Evolutionary conservation across 2,797 vertebrate genomes (phyloP), one percentile per base, ranked within the genome.

Genomic region (Limosa lapponica): DNA sequence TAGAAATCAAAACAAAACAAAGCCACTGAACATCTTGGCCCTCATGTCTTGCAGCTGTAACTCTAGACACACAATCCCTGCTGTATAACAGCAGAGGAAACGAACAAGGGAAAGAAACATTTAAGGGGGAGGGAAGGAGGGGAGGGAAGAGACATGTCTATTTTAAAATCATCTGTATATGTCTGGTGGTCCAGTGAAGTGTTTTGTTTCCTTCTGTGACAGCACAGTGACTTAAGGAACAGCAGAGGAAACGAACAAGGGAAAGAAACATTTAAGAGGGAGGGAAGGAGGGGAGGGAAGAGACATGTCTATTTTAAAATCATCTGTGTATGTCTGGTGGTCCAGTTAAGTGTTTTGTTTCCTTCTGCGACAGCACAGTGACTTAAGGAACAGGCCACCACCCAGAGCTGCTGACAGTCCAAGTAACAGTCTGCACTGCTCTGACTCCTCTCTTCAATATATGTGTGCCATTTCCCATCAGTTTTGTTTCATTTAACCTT

Each of bases 1-100:
- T 62, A 78, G 82, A 93, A 93, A 93, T 65, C 66, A 90, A 95
- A 96, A 61, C 54, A 92, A 94, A 92, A 78, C 58, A 81, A 96
- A 91, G 64, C 30, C 28, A 95, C 80, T 36, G 57, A 89, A 72
- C 49, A 67, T 28, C 54, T 87, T 94, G 91, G 89, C 78, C 58
- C 80, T 57, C 51, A 6, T 17, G 9, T 82, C 84, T 72, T 90
- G 65, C 97, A 96, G 95, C 94, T 97, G 92, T 72, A 97, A 87
- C 30, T 78, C 57, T 20, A 95, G 67, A 93, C 48, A 57, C 16
- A 77, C 49, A 91, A 89, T 89, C 57, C 67, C 86, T 62, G 87
- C 78, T 57, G 57, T 39, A 78, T 25, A 75, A 90, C 18, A 54
- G 36, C 61, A 84, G 44, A 84, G 13, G 44, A 75, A 89, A 95